These are phyloP conservation scores for Elysia chlorotica DNA, from an alignment of 1,140 invertebrate genomes.

Conservation along the genomic window DNA sequence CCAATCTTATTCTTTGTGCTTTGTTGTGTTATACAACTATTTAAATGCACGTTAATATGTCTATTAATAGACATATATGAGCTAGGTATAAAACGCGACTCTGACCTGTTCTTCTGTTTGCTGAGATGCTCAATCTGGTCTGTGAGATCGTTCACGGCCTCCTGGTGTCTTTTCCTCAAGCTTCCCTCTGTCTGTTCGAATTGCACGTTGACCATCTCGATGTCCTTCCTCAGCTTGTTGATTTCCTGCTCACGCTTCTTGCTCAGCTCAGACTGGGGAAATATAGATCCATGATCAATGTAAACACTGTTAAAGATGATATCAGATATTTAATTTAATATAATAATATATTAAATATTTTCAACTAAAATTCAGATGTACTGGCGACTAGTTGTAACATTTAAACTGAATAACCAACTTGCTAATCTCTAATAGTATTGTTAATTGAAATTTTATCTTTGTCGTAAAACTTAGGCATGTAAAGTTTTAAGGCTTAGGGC, in stretches of 20 bases:
- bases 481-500: too few species aligned
- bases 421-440: too few species aligned
- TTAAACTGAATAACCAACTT: too few species aligned
- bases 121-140: constrained; percentile 59
- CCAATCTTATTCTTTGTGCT: too few species aligned
- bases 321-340: too few species aligned
- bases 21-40: too few species aligned
- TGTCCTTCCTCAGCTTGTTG: constrained; percentile 58
- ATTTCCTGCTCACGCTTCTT: constrained; percentile 59
- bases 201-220: constrained; percentile 53
- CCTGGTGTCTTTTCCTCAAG: constrained; percentile 58
- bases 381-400: background rate
- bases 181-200: constrained; percentile 53
- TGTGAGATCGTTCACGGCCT: constrained; percentile 58
- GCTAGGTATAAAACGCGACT: too few species aligned
- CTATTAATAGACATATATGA: too few species aligned
- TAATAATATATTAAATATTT: background rate
- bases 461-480: too few species aligned
- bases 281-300: background rate
- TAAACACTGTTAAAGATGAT: too few species aligned
- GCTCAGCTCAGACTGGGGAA: constrained; percentile 50
- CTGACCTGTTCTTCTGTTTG: constrained; percentile 57
- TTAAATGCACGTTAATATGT: too few species aligned
- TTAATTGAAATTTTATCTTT: too few species aligned
- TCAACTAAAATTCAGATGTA: background rate